phyloP scores from a whole-genome alignment of 1,140 invertebrate species.

The Microplitis demolitor region DNA sequence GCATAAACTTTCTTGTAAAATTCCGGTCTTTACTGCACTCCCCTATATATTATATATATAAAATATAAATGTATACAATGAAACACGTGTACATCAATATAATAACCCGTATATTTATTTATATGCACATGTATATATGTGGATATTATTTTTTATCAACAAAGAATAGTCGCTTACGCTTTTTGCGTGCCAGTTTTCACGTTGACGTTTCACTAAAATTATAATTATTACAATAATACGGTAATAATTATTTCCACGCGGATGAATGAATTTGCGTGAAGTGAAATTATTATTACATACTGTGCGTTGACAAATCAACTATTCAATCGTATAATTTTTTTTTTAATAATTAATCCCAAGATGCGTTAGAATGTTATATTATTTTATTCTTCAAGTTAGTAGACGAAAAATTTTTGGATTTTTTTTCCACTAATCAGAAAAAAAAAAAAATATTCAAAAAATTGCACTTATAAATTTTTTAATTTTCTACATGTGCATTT shows the following conservation, averaged over 20 bases:
- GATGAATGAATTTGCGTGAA: no score
- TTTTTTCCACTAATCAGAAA: no score
- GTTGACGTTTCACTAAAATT: constrained; percentile 1
- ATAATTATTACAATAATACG: background rate
- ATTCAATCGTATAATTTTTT: no score
- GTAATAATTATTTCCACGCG: background rate
- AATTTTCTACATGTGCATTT: no score
- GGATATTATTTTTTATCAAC: background rate
- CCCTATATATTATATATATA: background rate
- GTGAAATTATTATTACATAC: no score
- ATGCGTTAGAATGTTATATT: no score
- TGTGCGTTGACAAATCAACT: no score
- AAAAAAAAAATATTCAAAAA: no score
- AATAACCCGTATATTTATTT: background rate
- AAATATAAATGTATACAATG: background rate
- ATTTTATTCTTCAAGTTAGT: no score
- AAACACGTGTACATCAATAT: background rate
- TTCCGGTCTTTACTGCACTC: constrained; percentile 12
- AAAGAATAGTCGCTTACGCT: background rate
- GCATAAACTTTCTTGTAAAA: constrained; percentile 38
- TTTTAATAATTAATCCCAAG: no score
- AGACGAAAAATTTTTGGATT: no score
- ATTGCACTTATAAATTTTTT: no score
- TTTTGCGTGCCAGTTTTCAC: constrained; percentile 6
- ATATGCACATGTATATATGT: background rate